Evolutionary conservation across 2,797 vertebrate species (phyloP).

Genomic region (Enteromius argenteus): DNA sequence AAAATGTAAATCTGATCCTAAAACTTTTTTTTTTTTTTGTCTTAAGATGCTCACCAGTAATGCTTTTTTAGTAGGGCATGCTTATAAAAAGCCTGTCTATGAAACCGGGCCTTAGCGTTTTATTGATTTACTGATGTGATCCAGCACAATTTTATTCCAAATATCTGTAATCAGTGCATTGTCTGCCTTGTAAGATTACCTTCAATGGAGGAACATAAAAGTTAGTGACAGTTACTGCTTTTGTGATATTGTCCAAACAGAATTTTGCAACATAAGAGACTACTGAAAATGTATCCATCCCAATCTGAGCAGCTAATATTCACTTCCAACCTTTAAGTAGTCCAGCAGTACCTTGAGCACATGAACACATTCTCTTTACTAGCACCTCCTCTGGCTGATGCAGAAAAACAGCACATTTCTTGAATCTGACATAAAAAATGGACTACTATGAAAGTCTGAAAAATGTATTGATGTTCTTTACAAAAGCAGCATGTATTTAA

Average conservation of each 20-base stretch:
- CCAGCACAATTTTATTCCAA: background rate
- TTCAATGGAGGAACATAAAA: background rate
- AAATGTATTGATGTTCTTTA: background rate
- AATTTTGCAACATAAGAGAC: background rate
- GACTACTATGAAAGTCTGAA: background rate
- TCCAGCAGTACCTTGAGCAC: background rate
- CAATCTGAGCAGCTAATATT: background rate
- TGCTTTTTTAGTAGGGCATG: too few relatives aligned
- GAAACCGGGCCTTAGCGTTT: background rate
- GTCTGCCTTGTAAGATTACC: background rate
- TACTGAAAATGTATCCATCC: background rate
- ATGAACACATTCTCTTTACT: background rate
- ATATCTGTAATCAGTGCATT: background rate
- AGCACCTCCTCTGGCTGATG: background rate
- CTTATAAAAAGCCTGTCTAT: too few relatives aligned
- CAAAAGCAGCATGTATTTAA: constrained; percentile 6
- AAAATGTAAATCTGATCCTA: too few relatives aligned
- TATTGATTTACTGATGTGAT: background rate
- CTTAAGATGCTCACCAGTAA: too few relatives aligned
- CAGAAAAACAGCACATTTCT: background rate
- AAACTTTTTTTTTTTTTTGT: too few relatives aligned
- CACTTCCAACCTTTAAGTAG: background rate
- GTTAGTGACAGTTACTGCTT: background rate
- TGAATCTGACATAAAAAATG: background rate
- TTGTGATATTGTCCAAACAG: background rate